Base-by-base conservation (phyloP, 2,113 vertebrate species). In the Amblyornis subalaris region DNA sequence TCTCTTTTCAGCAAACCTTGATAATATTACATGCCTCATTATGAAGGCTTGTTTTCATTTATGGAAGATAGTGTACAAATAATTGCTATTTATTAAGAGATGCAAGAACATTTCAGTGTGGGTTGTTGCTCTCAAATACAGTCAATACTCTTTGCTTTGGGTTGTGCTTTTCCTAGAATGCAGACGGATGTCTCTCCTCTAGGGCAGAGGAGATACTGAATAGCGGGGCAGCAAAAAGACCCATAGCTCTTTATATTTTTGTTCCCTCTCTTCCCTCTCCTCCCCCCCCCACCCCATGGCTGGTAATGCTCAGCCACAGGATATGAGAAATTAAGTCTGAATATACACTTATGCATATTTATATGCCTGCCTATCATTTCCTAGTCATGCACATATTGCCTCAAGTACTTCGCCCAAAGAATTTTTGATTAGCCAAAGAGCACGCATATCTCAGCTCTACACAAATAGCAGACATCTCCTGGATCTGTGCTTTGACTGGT, bases 321-420 rank as follows among this genome's bases (percentile, higher is more conserved):
- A 92, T 94, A 95, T 79, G 84, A 91, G 84, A 91, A 85, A 85
- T 62, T 33, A 89, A 89, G 42, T 61, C 58, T 91, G 66, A 89
- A 62, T 89, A 79, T 42, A 76, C 21, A 53, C n/a, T 92, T 62
- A 61, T 7, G 36, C 33, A 62, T 89, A 89, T 85, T 94, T 94
- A 95, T 82, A 51, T 64, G 29, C 47, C 38, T 92, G 70, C 22
- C 66, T 25, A 36, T 85, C 0, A 2, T 96, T 95, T 96, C 84
- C 89, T 70, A 85, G 42, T 65, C 22, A 80, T n/a, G 51, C 87
- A 85, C 20, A 73, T 87, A 48, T 90, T 94, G 62, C 58, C 81
- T 75, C 24, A 76, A 87, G 33, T 66, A 50, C 54, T 87, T 92
- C 0, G 8, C 61, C 14, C 42, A 38, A 54, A 73, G 58, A 82